Percentiles rank a stretch among this genome's conserved stretches.
These are phyloP conservation scores for Nephila pilipes DNA, from an alignment of 1,140 invertebrate species.

Conservation along the genomic window DNA sequence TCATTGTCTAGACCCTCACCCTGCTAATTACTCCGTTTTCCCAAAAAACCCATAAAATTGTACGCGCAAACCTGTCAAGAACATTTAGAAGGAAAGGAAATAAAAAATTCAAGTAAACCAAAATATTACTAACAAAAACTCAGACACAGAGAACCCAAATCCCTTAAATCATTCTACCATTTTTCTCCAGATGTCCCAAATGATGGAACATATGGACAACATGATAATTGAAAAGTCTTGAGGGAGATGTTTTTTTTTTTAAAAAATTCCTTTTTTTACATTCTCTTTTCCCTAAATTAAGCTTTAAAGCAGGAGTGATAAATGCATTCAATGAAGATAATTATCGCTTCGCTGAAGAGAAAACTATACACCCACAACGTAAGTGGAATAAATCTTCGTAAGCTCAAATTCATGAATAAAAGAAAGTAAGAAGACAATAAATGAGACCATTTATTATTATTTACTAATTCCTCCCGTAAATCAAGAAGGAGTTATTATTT, in stretches of 20 bases:
- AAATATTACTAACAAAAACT: no score
- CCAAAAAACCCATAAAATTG: no score
- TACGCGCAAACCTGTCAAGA: no score
- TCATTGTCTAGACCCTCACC: no score
- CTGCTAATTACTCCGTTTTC: neutral
- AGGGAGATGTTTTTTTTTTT: neutral
- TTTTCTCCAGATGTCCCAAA: no score
- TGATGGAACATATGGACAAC: no score
- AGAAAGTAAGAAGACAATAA: slow-evolving; percentile 63
- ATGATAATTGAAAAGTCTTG: no score
- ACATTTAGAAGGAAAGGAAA: no score
- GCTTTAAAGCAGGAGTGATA: slow-evolving; percentile 51
- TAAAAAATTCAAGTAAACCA: no score
- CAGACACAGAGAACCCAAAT: no score
- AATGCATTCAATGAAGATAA: slow-evolving; percentile 56
- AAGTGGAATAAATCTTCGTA: slow-evolving; percentile 66
- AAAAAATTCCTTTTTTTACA: neutral
- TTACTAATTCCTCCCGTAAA: slow-evolving; percentile 64
- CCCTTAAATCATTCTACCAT: no score
- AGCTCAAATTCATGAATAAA: slow-evolving; percentile 68
- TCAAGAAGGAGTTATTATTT: slow-evolving; percentile 65
- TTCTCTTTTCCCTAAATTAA: neutral
- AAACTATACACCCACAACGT: slow-evolving; percentile 46
- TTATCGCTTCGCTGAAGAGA: slow-evolving; percentile 47
- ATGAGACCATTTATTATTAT: slow-evolving; percentile 71